phyloP scores from a whole-genome alignment of 2,888 invertebrate genomes.

The Pomacea canaliculata region DNA sequence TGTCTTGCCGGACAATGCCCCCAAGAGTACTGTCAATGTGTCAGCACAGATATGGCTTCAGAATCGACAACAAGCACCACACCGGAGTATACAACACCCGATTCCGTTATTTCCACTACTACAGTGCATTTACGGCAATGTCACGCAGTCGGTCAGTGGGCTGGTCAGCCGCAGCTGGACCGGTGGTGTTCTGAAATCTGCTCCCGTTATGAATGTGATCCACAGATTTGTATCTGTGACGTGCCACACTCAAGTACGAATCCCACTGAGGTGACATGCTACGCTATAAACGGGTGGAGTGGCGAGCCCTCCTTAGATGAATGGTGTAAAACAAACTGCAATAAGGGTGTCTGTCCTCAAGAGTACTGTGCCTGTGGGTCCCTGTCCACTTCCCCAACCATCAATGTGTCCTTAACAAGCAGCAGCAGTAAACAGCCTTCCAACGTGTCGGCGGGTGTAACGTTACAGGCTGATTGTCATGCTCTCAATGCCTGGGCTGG shows the following conservation, averaged over 20 bases:
- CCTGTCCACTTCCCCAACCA: background rate
- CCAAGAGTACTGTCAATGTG: background rate
- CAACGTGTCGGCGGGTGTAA: background rate
- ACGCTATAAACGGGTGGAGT: constrained; percentile 10
- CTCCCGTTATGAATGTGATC: constrained; percentile 1
- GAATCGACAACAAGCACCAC: background rate
- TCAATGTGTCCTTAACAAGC: background rate
- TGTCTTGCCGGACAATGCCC: background rate
- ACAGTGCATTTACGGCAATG: background rate
- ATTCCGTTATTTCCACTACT: background rate
- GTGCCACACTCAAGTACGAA: too few species aligned
- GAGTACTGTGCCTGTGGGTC: constrained; percentile 17
- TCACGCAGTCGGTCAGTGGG: constrained; percentile 11
- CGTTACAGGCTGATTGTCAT: background rate
- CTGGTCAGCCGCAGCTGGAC: constrained; percentile 10
- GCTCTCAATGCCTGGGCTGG: constrained; percentile 12
- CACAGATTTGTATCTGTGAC: background rate
- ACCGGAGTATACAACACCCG: background rate
- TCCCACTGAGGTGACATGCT: background rate
- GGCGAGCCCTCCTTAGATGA: background rate
- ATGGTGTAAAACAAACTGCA: background rate
- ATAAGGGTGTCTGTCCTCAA: constrained; percentile 6
- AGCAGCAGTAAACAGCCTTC: background rate
- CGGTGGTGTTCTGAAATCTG: background rate
- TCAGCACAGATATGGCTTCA: background rate